Conservation (phyloP, 2,797 vertebrate species). For the Otus scops region DNA sequence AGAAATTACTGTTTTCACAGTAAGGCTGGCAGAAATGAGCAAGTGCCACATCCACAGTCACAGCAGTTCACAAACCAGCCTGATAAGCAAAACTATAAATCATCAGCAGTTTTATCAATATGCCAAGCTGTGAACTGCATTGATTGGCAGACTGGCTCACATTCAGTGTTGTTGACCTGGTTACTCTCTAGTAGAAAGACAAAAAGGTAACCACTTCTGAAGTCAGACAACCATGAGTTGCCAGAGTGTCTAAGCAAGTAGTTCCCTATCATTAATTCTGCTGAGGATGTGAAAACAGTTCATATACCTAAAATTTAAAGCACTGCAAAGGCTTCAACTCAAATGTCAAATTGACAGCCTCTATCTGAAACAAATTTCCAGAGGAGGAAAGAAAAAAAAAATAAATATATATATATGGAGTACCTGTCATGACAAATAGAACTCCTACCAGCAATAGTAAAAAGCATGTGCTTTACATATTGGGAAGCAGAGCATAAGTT, state of each 20-base stretch:
- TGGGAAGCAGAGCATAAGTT: not conserved
- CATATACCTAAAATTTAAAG: not conserved
- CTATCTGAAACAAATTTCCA: not conserved
- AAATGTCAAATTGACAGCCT: not conserved
- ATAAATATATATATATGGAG: fast-evolving
- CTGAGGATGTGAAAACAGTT: not conserved
- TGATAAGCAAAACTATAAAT: not conserved
- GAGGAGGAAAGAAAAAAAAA: not conserved
- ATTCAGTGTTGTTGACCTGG: not conserved
- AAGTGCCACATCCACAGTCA: not conserved
- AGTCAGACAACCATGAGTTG: not conserved
- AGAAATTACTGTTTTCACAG: not conserved
- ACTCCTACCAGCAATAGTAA: not conserved
- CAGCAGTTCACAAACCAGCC: not conserved
- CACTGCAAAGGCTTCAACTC: not conserved
- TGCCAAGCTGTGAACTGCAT: not conserved
- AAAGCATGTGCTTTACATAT: not conserved
- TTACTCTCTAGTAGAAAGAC: not conserved
- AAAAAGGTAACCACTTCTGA: not conserved
- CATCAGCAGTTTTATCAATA: not conserved
- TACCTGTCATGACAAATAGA: not conserved
- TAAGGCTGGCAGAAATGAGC: not conserved
- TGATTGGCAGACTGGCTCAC: not conserved
- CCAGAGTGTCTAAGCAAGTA: not conserved
- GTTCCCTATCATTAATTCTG: not conserved